phyloP scores from a whole-genome alignment of 2,888 invertebrate species.

The Agrotis clavis region DNA sequence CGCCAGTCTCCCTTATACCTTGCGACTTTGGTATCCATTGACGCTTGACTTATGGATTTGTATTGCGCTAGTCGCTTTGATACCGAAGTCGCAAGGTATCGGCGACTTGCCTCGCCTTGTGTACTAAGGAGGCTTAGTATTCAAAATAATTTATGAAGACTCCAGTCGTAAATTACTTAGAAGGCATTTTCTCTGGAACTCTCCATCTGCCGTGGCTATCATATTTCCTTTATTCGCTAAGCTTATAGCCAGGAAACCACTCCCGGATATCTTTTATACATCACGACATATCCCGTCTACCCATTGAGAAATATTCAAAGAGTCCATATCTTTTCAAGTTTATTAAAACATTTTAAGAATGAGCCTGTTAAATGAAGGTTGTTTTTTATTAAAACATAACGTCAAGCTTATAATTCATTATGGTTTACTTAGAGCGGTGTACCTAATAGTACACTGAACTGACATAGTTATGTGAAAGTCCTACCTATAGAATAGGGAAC shows the following conservation, averaged over 20 bases:
- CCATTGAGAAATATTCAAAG: constrained; percentile 5
- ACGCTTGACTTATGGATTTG: no score
- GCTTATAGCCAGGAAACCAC: background rate
- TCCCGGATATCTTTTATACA: constrained; percentile 53
- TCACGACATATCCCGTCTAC: background rate
- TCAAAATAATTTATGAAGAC: constrained; percentile 7
- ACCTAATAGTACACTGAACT: no score
- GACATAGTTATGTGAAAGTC: no score
- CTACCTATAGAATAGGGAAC: no score
- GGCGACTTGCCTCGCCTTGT: no score
- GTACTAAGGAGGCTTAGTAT: background rate
- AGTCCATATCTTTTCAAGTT: background rate
- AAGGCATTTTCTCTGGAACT: background rate
- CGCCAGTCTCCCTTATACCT: no score
- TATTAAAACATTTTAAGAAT: constrained; percentile 13
- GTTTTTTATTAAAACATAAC: background rate
- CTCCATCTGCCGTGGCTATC: constrained; percentile 16
- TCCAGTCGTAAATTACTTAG: background rate
- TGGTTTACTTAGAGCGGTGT: no score
- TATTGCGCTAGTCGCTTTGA: no score
- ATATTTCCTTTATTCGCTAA: constrained; percentile 34
- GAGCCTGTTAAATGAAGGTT: background rate
- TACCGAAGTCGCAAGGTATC: no score
- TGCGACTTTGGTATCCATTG: no score
- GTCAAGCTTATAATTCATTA: no score